Evolutionary conservation across 2,888 invertebrate genomes (phyloP).

Genomic region (Sinohyriopsis cumingii): DNA sequence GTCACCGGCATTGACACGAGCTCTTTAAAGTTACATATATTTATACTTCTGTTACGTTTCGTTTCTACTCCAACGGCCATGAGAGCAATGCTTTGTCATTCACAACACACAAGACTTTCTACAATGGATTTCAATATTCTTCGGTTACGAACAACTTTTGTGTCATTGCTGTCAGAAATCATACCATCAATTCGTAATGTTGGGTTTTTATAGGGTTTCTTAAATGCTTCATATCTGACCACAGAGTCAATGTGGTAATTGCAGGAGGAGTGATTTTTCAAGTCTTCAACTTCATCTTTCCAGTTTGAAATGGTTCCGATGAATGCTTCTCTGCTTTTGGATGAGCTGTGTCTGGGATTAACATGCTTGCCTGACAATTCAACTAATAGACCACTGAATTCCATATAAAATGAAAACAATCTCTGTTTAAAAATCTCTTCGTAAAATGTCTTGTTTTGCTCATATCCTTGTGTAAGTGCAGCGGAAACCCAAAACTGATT

Average conservation of each 20-base stretch:
- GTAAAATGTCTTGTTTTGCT: constrained; percentile 11
- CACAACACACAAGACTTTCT: not conserved
- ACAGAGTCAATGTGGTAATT: constrained; percentile 17
- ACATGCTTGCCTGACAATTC: constrained; percentile 22
- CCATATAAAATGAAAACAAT: constrained; percentile 24
- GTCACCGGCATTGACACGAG: too few relatives aligned
- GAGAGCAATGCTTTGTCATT: too few relatives aligned
- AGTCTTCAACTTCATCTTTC: constrained; percentile 30
- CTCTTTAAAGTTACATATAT: too few relatives aligned
- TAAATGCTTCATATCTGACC: constrained; percentile 14
- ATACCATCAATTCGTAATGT: constrained; percentile 11
- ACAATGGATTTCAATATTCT: constrained; percentile 5
- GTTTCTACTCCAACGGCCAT: too few relatives aligned
- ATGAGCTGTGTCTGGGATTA: constrained; percentile 25
- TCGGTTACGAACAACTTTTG: not conserved
- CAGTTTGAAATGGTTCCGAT: constrained; percentile 24
- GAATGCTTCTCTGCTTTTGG: constrained; percentile 18
- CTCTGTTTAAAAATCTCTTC: constrained; percentile 17
- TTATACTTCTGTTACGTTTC: too few relatives aligned
- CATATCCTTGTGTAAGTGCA: constrained; percentile 21
- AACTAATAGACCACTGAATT: constrained; percentile 23
- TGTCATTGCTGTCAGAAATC: not conserved
- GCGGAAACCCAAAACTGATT: constrained; percentile 20
- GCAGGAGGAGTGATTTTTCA: constrained; percentile 15
- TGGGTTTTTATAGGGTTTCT: constrained; percentile 6